Conservation (phyloP, 2,888 invertebrate genomes). For the Athalia circularis region DNA sequence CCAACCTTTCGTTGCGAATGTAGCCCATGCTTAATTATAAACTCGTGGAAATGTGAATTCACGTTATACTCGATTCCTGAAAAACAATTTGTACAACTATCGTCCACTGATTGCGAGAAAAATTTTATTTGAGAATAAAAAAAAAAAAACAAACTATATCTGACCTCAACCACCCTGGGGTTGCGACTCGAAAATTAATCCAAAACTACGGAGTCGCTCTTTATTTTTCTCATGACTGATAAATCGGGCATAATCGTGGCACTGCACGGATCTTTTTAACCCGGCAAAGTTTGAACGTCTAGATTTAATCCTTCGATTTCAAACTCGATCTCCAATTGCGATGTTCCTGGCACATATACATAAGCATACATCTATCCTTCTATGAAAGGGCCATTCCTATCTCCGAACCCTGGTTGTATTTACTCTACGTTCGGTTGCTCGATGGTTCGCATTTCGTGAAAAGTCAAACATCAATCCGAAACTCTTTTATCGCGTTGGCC, state of each 20-base stretch:
- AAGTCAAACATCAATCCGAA: conserved; percentile 20
- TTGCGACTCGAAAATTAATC: too few species aligned
- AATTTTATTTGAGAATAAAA: too few species aligned
- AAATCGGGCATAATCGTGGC: too few species aligned
- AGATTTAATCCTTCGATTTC: neutral
- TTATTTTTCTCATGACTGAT: too few species aligned
- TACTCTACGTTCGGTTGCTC: conserved; percentile 10
- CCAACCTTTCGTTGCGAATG: neutral
- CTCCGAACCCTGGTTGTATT: neutral
- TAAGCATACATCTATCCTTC: too few species aligned
- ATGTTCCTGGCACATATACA: too few species aligned
- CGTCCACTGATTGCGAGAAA: too few species aligned
- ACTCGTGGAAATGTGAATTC: conserved; percentile 4
- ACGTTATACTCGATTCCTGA: neutral
- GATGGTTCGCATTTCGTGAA: conserved; percentile 31
- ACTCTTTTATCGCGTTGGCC: neutral
- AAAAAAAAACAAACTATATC: too few species aligned
- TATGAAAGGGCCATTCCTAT: neutral
- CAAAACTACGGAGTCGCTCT: too few species aligned
- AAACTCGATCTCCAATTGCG: neutral
- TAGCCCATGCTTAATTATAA: neutral
- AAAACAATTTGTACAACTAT: neutral
- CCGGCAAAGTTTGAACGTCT: too few species aligned
- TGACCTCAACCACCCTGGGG: too few species aligned
- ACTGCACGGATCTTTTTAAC: too few species aligned